phyloP scores from a whole-genome alignment of 2,888 invertebrate genomes.

The Melolontha melolontha region DNA sequence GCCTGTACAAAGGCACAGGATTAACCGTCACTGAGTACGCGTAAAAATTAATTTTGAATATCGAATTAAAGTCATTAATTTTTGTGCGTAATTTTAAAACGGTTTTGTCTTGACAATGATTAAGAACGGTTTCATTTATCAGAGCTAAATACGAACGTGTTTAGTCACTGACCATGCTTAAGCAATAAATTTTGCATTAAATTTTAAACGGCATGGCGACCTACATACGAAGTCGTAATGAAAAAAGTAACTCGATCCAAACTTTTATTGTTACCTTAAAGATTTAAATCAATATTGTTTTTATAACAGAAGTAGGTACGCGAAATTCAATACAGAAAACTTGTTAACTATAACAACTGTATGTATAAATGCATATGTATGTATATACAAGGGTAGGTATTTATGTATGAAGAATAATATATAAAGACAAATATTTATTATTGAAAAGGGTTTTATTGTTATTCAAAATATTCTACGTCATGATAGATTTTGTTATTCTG shows the following conservation, averaged over 20 bases:
- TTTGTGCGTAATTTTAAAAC: conserved; percentile 37
- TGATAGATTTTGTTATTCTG: too few species aligned
- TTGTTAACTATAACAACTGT: too few species aligned
- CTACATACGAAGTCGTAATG: conserved; percentile 52
- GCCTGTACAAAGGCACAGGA: conserved; percentile 21
- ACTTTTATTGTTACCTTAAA: neutral
- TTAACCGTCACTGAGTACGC: neutral
- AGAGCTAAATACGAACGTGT: conserved; percentile 42
- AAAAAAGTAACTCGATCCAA: conserved; percentile 25
- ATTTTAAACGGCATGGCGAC: conserved; percentile 53
- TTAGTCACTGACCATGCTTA: conserved; percentile 49
- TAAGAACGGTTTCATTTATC: conserved; percentile 37
- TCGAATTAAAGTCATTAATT: conserved; percentile 38
- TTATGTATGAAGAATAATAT: too few species aligned
- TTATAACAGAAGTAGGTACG: too few species aligned
- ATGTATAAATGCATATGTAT: too few species aligned
- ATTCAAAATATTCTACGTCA: too few species aligned
- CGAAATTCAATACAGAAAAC: too few species aligned
- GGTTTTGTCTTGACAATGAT: conserved; percentile 37
- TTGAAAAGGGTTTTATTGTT: too few species aligned
- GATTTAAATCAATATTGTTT: too few species aligned
- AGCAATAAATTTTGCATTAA: conserved; percentile 49
- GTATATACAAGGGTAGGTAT: too few species aligned
- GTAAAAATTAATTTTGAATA: conserved; percentile 25
- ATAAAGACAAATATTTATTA: too few species aligned